Evolutionary conservation across 2,888 invertebrate species (phyloP), one percentile per base, ranked within the genome.

Genomic region (Euclidia mi): DNA sequence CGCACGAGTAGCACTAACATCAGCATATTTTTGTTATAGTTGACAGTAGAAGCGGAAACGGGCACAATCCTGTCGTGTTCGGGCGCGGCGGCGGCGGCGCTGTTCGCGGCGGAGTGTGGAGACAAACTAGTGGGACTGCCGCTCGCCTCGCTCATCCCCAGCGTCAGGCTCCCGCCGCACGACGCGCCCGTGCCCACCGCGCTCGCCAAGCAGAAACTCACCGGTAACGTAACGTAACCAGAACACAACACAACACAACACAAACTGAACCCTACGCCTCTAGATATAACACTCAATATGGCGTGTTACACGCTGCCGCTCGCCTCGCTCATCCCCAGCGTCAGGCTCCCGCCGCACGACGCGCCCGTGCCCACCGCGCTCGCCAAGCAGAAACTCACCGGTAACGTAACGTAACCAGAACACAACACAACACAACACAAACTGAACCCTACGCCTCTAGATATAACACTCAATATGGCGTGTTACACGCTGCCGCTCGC

Each of bases 121-220:
- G 95, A 95, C 28, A 91, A 95, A 52, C 81, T 95, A 0, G 76
- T 94, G 15, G 95, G 95, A 2, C 68, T 95, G 55, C 93, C 95
- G 0, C 84, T 95, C 1, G 82, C 88, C 1, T 87, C 92, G 0
- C 89, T 95, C 44, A 91, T 95, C 55, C 95, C 95, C 0, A 93
- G 95, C 31, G 92, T 95, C 48, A 89, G 90, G 11, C 80, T 95
- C 52, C 95, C 95, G 0, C 65, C 84, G 0, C 82, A 85, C 42
- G 92, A 91, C 37, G 78, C 82, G 2, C 84, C 85, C 0, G 76
- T 95, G 43, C 79, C 94, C 0, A 89, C 88, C 45, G 87, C 90
- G 40, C 81, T 96, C 1, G 90, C 94, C 11, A 96, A 96, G 67
- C 96, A 96, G 79, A 94, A 95, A 68, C 95, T 95, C n/a, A 96